Percentiles rank a stretch among this genome's conserved stretches.
Conservation (phyloP, 2,888 invertebrate species). For the Pseudoips prasinana region DNA sequence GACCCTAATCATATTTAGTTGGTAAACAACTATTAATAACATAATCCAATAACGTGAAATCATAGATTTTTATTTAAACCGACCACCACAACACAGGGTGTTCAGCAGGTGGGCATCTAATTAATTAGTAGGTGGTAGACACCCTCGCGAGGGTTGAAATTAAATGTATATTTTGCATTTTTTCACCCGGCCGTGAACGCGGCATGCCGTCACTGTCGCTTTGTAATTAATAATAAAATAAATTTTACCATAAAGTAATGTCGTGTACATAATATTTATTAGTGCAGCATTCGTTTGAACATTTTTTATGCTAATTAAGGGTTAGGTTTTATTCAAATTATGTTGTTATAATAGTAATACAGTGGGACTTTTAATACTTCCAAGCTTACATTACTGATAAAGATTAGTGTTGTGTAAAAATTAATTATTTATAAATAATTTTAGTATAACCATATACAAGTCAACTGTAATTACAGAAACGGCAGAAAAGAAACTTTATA, state of each 20-base stretch:
- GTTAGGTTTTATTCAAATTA: constrained; percentile 1
- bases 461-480: no score
- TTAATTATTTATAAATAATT: no score
- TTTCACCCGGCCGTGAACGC: constrained; percentile 47
- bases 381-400: no score
- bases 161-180: constrained; percentile 77
- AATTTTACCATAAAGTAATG: constrained; percentile 31
- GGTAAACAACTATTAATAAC: constrained; percentile 6
- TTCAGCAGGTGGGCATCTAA: constrained; percentile 71
- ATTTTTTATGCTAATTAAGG: constrained; percentile 21
- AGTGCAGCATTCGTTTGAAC: constrained; percentile 15
- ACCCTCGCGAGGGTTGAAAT: constrained; percentile 61
- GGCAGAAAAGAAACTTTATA: no score
- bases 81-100: constrained; percentile 49
- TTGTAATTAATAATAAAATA: constrained; percentile 61
- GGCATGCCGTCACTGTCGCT: constrained; percentile 54
- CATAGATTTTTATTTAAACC: constrained; percentile 45
- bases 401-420: no score
- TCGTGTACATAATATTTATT: constrained; percentile 31
- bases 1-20: no score
- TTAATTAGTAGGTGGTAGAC: constrained; percentile 65
- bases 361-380: no score
- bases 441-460: no score
- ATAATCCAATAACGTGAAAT: constrained; percentile 25
- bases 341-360: no score